These are phyloP conservation scores for Drosophila fulvimacula DNA, from an alignment of 2,888 invertebrate species.

Conservation along the genomic window DNA sequence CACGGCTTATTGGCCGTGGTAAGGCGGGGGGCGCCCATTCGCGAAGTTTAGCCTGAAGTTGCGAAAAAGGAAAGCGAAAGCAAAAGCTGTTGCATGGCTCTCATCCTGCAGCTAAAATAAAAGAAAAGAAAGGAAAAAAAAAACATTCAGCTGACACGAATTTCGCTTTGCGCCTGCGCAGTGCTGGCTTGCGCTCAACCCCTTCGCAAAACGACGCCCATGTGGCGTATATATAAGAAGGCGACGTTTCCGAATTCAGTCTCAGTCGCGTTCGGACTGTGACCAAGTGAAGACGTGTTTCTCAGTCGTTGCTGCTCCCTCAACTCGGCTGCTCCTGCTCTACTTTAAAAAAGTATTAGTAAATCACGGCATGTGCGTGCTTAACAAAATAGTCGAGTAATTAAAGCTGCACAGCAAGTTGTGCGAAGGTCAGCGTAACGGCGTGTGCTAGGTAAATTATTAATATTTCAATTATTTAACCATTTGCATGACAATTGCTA, in stretches of 20 bases:
- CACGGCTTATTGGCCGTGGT: constrained; percentile 17
- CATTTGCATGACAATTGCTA: constrained; percentile 3
- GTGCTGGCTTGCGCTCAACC: constrained; percentile 25
- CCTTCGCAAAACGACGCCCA: constrained; percentile 24
- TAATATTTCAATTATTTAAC: constrained; percentile 15
- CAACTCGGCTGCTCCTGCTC: constrained; percentile 22
- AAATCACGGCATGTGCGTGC: constrained; percentile 63
- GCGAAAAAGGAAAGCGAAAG: constrained; percentile 40
- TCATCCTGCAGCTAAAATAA: constrained; percentile 22
- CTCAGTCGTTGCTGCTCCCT: background rate
- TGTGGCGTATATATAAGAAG: constrained; percentile 51
- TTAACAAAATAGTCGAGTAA: constrained; percentile 45
- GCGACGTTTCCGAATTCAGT: constrained; percentile 52
- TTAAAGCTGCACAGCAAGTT: constrained; percentile 47
- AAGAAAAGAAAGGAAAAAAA: background rate
- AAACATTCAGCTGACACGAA: constrained; percentile 54
- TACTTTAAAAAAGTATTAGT: constrained; percentile 27
- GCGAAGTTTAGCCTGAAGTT: constrained; percentile 52
- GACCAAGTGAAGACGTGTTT: constrained; percentile 51
- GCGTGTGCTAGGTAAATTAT: constrained; percentile 34
- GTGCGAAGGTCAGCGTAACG: constrained; percentile 39
- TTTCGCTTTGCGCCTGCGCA: constrained; percentile 75
- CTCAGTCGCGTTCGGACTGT: constrained; percentile 71
- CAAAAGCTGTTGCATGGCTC: constrained; percentile 59
- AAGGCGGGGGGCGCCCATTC: background rate